A percentile compares a stretch with the other conserved stretches of the same genome.
These are phyloP conservation scores for Cancer borealis DNA, from an alignment of 2,888 invertebrate genomes.

Conservation along the genomic window DNA sequence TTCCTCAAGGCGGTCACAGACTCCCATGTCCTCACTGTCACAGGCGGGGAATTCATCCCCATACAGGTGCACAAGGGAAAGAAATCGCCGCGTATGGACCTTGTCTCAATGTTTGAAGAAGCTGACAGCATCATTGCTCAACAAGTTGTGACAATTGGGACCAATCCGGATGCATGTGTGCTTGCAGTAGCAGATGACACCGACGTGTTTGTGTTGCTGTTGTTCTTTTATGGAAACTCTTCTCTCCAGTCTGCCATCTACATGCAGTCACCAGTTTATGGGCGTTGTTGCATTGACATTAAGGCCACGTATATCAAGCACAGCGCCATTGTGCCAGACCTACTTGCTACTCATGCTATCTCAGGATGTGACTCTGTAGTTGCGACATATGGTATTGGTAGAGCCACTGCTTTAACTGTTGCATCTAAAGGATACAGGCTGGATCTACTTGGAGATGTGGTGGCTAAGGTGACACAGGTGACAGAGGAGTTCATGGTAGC, in stretches of 20 bases:
- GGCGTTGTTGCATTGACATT: neutral
- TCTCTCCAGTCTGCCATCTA: neutral
- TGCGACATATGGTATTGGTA: constrained; percentile 43
- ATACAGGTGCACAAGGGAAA: neutral
- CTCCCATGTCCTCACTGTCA: neutral
- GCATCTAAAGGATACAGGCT: constrained; percentile 38
- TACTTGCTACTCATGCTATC: constrained; percentile 42
- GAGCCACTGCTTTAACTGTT: constrained; percentile 43
- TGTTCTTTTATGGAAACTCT: constrained; percentile 12
- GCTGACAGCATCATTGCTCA: constrained; percentile 25
- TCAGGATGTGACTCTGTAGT: constrained; percentile 50
- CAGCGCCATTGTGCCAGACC: constrained; percentile 34
- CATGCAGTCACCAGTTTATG: constrained; percentile 29
- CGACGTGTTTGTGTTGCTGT: neutral
- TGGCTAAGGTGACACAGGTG: neutral
- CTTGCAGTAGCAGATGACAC: constrained; percentile 27
- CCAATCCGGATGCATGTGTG: neutral
- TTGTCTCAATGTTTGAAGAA: constrained; percentile 31
- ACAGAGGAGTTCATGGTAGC: neutral
- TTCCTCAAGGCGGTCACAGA: neutral
- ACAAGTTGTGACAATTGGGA: neutral
- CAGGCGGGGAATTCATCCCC: neutral
- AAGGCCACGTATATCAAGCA: neutral
- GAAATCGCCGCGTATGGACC: neutral
- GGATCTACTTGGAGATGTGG: constrained; percentile 26